These are phyloP conservation scores for Camelus dromedarius DNA, from an alignment of 2,113 vertebrate species.

Conservation along the genomic window DNA sequence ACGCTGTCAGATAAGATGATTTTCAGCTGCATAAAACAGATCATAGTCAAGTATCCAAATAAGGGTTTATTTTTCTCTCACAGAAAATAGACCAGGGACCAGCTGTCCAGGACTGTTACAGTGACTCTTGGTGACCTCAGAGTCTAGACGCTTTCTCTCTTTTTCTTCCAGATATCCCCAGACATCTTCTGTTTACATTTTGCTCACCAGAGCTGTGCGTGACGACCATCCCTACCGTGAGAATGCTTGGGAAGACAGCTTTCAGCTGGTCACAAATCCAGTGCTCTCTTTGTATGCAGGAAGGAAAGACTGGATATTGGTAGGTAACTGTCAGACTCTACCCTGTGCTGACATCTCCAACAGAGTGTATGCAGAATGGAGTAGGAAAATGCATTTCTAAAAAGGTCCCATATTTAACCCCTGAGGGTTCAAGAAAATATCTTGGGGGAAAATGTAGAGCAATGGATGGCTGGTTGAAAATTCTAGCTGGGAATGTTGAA, in stretches of 20 bases:
- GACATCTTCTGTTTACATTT: not conserved
- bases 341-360: not conserved
- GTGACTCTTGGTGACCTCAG: not conserved
- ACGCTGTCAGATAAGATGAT: not conserved
- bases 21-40: not conserved
- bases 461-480: not conserved
- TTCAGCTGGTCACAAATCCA: not conserved
- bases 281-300: not conserved
- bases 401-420: not conserved
- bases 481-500: not conserved
- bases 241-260: not conserved
- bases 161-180: not conserved
- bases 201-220: not conserved
- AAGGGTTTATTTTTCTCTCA: slow-evolving; percentile 15
- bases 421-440: not conserved
- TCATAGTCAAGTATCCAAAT: slow-evolving; percentile 5
- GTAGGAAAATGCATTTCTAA: not conserved
- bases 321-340: not conserved
- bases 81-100: not conserved
- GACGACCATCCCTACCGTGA: not conserved
- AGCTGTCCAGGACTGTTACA: not conserved
- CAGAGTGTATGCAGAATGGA: not conserved
- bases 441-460: not conserved
- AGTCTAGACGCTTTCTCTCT: not conserved
- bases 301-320: not conserved